Conservation (phyloP, 2,797 vertebrate genomes). For the Sebastes kiyomatsui region DNA sequence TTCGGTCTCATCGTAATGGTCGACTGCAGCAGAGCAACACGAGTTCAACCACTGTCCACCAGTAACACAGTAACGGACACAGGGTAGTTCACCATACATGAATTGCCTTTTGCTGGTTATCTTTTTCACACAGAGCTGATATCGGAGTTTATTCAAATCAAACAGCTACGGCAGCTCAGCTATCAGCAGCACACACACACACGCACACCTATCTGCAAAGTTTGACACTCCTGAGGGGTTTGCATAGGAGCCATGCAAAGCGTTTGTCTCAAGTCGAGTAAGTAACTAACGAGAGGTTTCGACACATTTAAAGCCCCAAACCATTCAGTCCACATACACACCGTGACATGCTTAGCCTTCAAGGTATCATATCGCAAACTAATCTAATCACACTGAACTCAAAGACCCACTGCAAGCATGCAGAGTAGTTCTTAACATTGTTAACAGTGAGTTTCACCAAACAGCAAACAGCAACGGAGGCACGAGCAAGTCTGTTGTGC, state of each 20-base stretch:
- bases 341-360: not conserved
- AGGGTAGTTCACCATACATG: not conserved
- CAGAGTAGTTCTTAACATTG: not conserved
- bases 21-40: slow-evolving; percentile 4
- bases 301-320: not conserved
- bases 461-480: not conserved
- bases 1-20: not conserved
- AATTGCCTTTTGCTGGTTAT: slow-evolving; percentile 34
- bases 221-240: slow-evolving; percentile 17
- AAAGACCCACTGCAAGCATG: slow-evolving; percentile 12
- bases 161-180: slow-evolving; percentile 5
- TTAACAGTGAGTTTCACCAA: not conserved
- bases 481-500: not conserved
- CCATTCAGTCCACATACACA: not conserved
- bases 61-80: not conserved
- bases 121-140: slow-evolving; percentile 39
- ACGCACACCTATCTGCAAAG: slow-evolving; percentile 7
- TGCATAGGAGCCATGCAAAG: slow-evolving; percentile 33
- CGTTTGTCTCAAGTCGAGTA: not conserved
- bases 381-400: not conserved
- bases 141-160: slow-evolving; percentile 59
- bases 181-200: slow-evolving; percentile 39
- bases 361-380: not conserved
- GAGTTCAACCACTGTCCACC: not conserved
- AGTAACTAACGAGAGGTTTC: not conserved